These are phyloP conservation scores for Enteromius radiatus DNA, from an alignment of 2,797 vertebrate species.

Conservation along the genomic window DNA sequence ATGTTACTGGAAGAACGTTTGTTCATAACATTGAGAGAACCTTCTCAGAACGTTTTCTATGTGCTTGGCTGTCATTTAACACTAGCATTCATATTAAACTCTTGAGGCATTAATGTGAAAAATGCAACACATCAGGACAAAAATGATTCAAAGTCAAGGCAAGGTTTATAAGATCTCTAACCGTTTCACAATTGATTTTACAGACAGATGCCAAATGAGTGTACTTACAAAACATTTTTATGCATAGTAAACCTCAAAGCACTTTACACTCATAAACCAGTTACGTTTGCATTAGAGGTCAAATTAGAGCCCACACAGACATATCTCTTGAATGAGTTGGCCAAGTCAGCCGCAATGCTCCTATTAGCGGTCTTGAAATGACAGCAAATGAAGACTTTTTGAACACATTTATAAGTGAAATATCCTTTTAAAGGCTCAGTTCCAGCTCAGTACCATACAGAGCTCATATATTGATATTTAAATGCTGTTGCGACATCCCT, in stretches of 20 bases:
- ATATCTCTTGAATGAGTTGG: not conserved
- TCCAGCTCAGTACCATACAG: conserved; percentile 35
- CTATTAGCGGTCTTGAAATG: not conserved
- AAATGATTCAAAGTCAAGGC: conserved; percentile 1
- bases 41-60: not conserved
- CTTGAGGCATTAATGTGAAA: conserved; percentile 15
- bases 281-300: conserved; percentile 8
- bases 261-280: not conserved
- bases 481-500: conserved; percentile 3
- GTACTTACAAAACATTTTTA: not conserved
- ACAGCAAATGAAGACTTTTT: not conserved
- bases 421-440: not conserved
- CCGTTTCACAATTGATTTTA: conserved; percentile 31
- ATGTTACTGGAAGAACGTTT: not conserved
- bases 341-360: not conserved
- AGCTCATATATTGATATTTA: conserved; percentile 56
- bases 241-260: not conserved
- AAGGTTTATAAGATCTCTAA: conserved; percentile 10
- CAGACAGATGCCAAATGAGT: conserved; percentile 35
- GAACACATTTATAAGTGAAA: not conserved
- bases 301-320: not conserved
- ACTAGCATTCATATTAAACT: conserved; percentile 8
- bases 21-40: not conserved
- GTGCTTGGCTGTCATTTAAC: not conserved
- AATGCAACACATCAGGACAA: conserved; percentile 4